Percentiles rank a stretch among this genome's conserved stretches.
phyloP scores from a whole-genome alignment of 2,113 vertebrate species.

The Meleagris gallopavo region DNA sequence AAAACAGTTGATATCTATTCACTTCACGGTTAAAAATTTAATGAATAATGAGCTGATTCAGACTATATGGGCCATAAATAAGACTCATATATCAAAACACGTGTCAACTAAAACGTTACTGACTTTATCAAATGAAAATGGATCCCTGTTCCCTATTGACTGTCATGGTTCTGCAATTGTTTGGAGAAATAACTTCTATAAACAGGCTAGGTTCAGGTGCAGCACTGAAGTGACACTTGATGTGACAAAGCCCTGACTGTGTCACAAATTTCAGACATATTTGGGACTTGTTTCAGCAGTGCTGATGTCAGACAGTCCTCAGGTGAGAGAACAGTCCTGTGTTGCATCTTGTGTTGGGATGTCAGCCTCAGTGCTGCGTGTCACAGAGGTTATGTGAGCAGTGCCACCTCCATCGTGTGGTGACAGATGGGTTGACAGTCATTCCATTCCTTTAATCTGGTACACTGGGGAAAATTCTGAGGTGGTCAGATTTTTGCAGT shows the following conservation, averaged over 20 bases:
- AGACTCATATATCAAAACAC: not conserved
- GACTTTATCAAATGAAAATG: not conserved
- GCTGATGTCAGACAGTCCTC: not conserved
- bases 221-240: not conserved
- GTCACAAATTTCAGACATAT: not conserved
- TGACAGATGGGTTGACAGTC: fast-evolving
- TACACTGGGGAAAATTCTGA: not conserved
- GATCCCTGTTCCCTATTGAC: not conserved
- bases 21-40: not conserved
- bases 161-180: not conserved
- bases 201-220: not conserved
- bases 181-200: not conserved
- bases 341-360: not conserved
- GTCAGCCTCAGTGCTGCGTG: not conserved
- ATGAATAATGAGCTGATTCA: not conserved
- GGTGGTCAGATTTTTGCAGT: not conserved
- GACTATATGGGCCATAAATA: not conserved
- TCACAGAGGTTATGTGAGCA: not conserved
- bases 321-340: not conserved
- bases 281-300: not conserved
- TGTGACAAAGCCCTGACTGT: not conserved
- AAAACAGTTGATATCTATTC: not conserved
- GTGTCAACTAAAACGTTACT: not conserved
- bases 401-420: not conserved
- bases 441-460: not conserved